Conservation (phyloP, 2,113 vertebrate species). For the Macrotis lagotis region DNA sequence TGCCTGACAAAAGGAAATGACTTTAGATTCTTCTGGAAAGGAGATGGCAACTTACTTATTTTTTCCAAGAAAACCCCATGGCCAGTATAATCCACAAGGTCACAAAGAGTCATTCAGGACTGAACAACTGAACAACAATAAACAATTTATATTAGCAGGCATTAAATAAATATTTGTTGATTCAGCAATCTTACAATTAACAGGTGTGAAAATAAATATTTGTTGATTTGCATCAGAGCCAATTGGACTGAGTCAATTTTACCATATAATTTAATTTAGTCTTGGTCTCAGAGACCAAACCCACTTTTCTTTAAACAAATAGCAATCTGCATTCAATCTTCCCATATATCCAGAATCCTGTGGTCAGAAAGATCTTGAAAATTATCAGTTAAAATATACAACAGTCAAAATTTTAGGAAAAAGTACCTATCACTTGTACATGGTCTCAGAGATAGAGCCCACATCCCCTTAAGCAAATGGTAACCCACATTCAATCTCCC, state of each 20-base stretch:
- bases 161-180: too few species aligned
- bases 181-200: neutral
- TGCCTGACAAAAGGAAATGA: neutral
- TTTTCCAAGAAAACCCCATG: neutral
- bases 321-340: neutral
- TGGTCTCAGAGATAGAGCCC: too few species aligned
- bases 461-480: too few species aligned
- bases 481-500: too few species aligned
- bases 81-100: neutral
- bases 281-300: neutral
- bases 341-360: neutral
- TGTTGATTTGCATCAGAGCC: neutral
- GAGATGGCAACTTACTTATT: neutral
- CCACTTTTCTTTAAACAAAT: neutral
- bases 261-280: neutral
- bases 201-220: neutral
- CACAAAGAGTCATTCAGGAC: neutral
- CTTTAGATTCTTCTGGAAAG: neutral
- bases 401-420: slow-evolving; percentile 20
- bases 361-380: neutral
- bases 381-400: neutral
- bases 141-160: too few species aligned
- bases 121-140: neutral
- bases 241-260: neutral
- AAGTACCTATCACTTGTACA: too few species aligned